Conservation (phyloP, 2,797 vertebrate species). For the Cyprinodon diabolis region DNA sequence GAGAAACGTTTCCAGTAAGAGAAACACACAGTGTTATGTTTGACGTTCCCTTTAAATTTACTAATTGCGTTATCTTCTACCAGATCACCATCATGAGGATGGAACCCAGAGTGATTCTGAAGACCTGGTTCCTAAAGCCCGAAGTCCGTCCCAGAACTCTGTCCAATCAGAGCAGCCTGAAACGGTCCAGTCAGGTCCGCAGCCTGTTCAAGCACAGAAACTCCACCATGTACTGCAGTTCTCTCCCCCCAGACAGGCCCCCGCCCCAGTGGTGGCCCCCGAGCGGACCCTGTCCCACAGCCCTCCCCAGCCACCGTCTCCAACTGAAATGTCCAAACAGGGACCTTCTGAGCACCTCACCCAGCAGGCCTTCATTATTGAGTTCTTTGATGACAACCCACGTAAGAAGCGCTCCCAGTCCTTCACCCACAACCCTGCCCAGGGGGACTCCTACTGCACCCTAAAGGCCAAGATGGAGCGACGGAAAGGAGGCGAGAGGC, state of each 20-base stretch:
- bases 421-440: slow-evolving; percentile 89
- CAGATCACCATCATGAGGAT: slow-evolving; percentile 86
- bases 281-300: slow-evolving; percentile 56
- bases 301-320: slow-evolving; percentile 64
- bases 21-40: neutral
- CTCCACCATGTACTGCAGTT: slow-evolving; percentile 48
- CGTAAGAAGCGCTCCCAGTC: slow-evolving; percentile 96
- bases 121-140: slow-evolving; percentile 81
- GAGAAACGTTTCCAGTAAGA: no score
- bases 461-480: slow-evolving; percentile 86
- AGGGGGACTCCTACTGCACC: slow-evolving; percentile 80
- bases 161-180: slow-evolving; percentile 47
- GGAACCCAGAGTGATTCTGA: slow-evolving; percentile 97
- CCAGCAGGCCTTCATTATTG: slow-evolving; percentile 96
- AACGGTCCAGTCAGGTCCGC: slow-evolving; percentile 33
- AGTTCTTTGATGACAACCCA: slow-evolving; percentile 95
- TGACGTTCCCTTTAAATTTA: neutral
- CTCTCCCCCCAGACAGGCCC: slow-evolving; percentile 43
- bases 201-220: slow-evolving; percentile 2
- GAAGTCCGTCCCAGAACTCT: slow-evolving; percentile 73
- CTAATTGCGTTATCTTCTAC: slow-evolving; percentile 15
- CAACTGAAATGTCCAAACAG: slow-evolving; percentile 70
- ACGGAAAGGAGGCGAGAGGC: slow-evolving; percentile 84
- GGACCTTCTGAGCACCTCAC: slow-evolving; percentile 78
- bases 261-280: slow-evolving; percentile 36